Conservation (phyloP, 2,113 vertebrate genomes). For the Odontophorus gujanensis region DNA sequence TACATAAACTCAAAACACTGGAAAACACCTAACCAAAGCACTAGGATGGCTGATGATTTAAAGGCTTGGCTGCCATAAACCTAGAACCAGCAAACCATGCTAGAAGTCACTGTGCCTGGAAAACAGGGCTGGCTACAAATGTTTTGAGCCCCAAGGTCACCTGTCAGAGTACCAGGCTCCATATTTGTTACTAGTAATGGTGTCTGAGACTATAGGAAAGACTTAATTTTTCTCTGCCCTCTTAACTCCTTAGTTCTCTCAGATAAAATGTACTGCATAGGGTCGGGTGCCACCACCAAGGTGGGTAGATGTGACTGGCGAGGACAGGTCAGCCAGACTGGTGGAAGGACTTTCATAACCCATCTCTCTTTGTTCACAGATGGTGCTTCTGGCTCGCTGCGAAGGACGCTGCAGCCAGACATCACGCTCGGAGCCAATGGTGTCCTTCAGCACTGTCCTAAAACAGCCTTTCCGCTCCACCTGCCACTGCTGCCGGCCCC, state of each 20-base stretch:
- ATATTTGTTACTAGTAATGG: background rate
- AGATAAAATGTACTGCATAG: background rate
- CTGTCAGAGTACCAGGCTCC: background rate
- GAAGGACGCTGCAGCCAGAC: conserved; percentile 94
- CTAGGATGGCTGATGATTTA: background rate
- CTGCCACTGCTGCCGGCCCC: conserved; percentile 94
- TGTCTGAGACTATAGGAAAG: background rate
- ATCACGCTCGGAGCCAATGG: conserved; percentile 92
- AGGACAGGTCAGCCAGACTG: background rate
- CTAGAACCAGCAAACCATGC: background rate
- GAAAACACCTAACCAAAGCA: background rate
- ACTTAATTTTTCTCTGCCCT: background rate
- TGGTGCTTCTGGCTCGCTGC: conserved; percentile 95
- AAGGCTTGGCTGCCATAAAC: background rate
- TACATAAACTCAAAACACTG: background rate
- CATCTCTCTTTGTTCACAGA: conserved; percentile 74
- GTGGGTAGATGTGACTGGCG: background rate
- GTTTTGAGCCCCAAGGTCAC: background rate
- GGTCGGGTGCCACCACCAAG: background rate
- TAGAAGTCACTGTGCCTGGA: background rate
- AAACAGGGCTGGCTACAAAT: background rate
- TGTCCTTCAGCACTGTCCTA: conserved; percentile 94
- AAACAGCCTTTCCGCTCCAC: conserved; percentile 95
- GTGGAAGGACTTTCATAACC: background rate
- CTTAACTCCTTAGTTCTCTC: rapidly evolving